Evolutionary conservation across 2,113 vertebrate species (phyloP), one percentile per base, ranked within the genome.

Genomic region (Pseudorhombus dupliciocellatus): DNA sequence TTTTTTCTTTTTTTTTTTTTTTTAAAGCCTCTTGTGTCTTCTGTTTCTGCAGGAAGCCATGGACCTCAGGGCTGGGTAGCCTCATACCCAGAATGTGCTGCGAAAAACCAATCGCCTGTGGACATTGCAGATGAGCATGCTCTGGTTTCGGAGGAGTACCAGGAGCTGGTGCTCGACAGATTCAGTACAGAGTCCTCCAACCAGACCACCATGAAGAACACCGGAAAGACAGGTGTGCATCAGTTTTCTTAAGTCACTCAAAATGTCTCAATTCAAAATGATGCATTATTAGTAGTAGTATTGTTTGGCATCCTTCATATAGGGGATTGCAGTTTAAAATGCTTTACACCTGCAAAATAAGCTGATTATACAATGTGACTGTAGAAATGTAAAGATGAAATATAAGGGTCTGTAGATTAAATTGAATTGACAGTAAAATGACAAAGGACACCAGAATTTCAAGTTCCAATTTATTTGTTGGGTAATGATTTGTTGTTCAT

Each of bases 201-300:
- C 93, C 97, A 96, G 90, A 99, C 98, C 69, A 96, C 96, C 91
- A 99, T 99, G 98, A 99, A 98, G 86, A 99, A 99, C 93, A 99
- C 98, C n/a, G 98, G 98, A 67, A 99, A 99, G 92, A 99, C 97
- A 82, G 97, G 98, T 98, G 75, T 75, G 87, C 1, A 28, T 26
- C 11, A 16, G 4, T 42, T 42, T 42, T 4, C 31, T 42, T 42
- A 15, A 16, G 40, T 42, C 40, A 15, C 12, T 42, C 15, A 4
- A 16, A 42, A 11, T n/a, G n/a, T n/a, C n/a, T n/a, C n/a, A n/a
- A n/a, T 42, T 42, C 4, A 42, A 15, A 34, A 10, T 34, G 11
- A 34, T 34, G 31, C 11, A 34, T 34, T 37, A 37, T 37, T 34
- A 37, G 34, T 12, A 4, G 10, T 37, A 37, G 11, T 37, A 37